Base-by-base conservation (phyloP, 1,140 invertebrate genomes). In the Bombus confusus region DNA sequence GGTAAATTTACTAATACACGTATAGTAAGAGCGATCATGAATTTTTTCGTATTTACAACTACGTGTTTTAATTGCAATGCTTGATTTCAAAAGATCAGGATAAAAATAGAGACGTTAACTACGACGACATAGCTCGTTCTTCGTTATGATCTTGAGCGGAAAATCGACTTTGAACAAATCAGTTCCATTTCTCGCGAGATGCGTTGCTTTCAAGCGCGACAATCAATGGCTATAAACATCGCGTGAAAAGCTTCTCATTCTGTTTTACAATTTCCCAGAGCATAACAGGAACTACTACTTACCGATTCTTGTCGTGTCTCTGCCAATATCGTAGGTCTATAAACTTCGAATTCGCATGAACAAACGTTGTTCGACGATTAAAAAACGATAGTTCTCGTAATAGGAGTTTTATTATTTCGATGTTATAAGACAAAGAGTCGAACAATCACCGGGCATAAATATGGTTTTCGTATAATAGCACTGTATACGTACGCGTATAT, bases 151-250 rank as follows among this genome's bases (percentile, higher is more conserved):
- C 6, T 59, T 28, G 5, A 1, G 18, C 28, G 15, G 10, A 5
- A 57, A 39, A 76, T 76, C 39, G 25, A 37, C 39, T 76, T 39
- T 3, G 25, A 37, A 76, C 52, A 59, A 76, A 39, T 37, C 31
- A 43, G 41, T 31, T 28, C 10, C 43, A 43, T 39, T 59, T 57
- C 47, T 13, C 34, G 31, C 2, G 13, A 18, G 47, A 57, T 34
- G 28, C 47, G 13, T 59, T n/a, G 25, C 25, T 57, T n/a, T 25
- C 13, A 39, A 76, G 47, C 28, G 22, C 3, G 4, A 75, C 25
- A 59, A 57, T 76, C 57, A 59, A 59, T 59, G 28, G 52, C 74
- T 39, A 12, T 59, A 76, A 59, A 76, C 39, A 79, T 79, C 39
- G 15, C 1, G 47, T 37, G 25, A 9, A 76, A 15, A 37, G 74